phyloP scores from a whole-genome alignment of 92 coral and sea anemone genomes.

The Bergia puertoricense region DNA sequence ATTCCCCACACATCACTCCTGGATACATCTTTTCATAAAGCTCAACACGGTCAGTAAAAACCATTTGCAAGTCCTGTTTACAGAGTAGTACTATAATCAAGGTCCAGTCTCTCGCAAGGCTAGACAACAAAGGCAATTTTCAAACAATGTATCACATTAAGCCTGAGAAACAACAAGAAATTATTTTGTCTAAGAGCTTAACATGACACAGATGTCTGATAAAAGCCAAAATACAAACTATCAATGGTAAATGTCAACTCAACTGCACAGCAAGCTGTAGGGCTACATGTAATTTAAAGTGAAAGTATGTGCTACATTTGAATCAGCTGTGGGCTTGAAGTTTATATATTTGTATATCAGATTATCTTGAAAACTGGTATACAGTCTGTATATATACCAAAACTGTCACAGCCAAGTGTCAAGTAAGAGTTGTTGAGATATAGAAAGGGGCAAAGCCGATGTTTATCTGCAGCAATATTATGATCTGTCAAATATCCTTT shows the following conservation, averaged over 20 bases:
- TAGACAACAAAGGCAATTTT: slow-evolving; percentile 15
- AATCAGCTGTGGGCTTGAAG: not conserved
- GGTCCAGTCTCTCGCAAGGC: not conserved
- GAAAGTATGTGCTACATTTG: not conserved
- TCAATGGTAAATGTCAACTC: not conserved
- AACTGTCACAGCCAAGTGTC: not conserved
- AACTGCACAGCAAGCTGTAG: not conserved
- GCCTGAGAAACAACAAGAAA: not conserved
- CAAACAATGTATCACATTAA: not conserved
- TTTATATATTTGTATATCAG: not conserved
- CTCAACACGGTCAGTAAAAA: not conserved
- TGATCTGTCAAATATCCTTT: not conserved
- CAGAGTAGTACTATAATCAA: slow-evolving; percentile 8
- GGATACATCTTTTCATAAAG: not conserved
- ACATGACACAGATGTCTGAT: not conserved
- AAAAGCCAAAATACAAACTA: not conserved
- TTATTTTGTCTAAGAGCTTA: not conserved
- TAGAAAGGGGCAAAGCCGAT: not conserved
- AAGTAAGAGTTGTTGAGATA: not conserved
- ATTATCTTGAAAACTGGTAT: not conserved
- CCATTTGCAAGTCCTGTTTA: not conserved
- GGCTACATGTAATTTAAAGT: not conserved
- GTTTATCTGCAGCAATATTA: not conserved
- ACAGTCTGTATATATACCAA: not conserved
- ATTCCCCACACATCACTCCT: slow-evolving; percentile 16